phyloP scores from a whole-genome alignment of 2,113 vertebrate species.

The Apteryx mantelli region DNA sequence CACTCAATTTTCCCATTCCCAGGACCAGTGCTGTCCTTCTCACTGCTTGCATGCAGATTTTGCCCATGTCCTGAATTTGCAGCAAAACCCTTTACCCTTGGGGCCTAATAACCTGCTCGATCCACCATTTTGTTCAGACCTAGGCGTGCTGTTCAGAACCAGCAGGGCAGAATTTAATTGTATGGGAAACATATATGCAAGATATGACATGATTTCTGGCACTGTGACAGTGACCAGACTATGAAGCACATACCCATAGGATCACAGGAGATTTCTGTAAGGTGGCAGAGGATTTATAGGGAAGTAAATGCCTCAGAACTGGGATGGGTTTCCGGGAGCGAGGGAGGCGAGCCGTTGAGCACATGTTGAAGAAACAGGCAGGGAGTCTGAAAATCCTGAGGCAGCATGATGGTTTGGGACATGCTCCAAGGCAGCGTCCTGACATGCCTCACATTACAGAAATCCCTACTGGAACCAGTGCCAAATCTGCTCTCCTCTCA shows the following conservation, averaged over 20 bases:
- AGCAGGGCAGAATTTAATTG: neutral
- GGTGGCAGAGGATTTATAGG: neutral
- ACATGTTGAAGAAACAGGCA: neutral
- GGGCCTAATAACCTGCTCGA: neutral
- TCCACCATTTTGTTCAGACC: neutral
- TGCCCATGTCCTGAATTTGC: neutral
- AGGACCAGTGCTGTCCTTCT: neutral
- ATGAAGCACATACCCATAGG: neutral
- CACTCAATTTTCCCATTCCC: neutral
- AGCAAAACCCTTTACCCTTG: neutral
- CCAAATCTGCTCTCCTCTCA: neutral
- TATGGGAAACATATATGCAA: neutral
- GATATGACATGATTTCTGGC: neutral
- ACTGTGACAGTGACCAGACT: neutral
- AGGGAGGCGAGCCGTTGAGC: neutral
- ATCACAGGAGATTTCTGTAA: neutral
- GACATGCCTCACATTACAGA: neutral
- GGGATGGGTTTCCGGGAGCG: neutral
- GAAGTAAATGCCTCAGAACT: neutral
- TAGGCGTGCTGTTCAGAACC: neutral
- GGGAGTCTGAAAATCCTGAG: rapidly evolving
- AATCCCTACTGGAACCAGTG: neutral
- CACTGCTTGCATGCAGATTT: neutral
- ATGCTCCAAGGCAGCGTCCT: neutral
- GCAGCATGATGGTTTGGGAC: neutral